These are phyloP conservation scores for Cordilura impudica DNA, from an alignment of 2,888 invertebrate species.

Conservation along the genomic window DNA sequence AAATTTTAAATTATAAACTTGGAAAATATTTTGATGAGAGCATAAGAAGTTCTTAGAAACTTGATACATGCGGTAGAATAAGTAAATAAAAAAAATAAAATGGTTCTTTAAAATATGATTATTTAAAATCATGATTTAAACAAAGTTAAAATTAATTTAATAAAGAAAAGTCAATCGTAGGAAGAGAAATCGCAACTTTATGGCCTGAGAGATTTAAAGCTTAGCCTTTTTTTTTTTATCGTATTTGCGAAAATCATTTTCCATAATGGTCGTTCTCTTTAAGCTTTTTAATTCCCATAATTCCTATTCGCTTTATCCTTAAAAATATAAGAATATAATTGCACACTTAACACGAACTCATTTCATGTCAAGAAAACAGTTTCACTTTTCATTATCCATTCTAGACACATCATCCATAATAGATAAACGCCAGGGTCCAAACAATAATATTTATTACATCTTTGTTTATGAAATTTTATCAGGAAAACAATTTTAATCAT, in stretches of 20 bases:
- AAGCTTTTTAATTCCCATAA: background rate
- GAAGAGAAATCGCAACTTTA: too few species aligned
- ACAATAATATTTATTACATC: background rate
- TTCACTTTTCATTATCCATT: background rate
- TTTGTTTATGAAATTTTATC: background rate
- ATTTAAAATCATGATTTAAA: too few species aligned
- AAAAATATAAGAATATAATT: too few species aligned
- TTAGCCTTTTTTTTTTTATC: too few species aligned
- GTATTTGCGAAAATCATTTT: too few species aligned
- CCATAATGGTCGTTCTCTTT: background rate
- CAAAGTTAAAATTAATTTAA: too few species aligned
- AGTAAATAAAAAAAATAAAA: background rate
- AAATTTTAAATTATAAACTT: slow-evolving; percentile 22
- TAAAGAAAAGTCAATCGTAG: too few species aligned
- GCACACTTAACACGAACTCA: background rate
- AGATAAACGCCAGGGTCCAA: background rate
- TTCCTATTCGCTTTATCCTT: background rate
- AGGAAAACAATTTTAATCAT: background rate
- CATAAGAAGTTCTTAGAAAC: background rate
- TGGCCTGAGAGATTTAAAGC: too few species aligned
- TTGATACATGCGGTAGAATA: background rate
- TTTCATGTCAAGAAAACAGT: background rate
- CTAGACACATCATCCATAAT: background rate
- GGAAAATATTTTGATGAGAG: slow-evolving; percentile 3
- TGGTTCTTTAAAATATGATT: too few species aligned